Conservation (phyloP, 2,888 invertebrate species). For the Griposia aprilina region DNA sequence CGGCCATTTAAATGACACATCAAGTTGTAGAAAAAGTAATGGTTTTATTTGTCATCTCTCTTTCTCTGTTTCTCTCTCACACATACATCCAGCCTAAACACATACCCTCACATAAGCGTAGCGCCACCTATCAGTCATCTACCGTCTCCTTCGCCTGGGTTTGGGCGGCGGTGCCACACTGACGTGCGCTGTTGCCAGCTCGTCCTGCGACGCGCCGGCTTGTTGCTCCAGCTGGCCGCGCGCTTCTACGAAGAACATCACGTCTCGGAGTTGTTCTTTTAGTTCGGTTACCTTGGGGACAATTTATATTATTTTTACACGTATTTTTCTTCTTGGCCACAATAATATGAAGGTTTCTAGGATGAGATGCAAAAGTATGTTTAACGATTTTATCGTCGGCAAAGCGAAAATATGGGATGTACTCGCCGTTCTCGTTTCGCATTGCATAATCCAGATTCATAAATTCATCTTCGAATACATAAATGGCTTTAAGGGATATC, state of each 20-base stretch:
- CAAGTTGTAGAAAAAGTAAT: background rate
- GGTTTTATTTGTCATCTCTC: background rate
- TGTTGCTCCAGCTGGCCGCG: conserved; percentile 83
- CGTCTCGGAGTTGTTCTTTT: conserved; percentile 97
- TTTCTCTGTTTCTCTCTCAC: background rate
- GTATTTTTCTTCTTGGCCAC: background rate
- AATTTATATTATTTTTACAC: background rate
- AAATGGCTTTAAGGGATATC: too few species aligned
- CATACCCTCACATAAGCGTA: conserved; percentile 22
- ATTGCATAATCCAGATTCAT: too few species aligned
- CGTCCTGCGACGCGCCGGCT: conserved; percentile 71
- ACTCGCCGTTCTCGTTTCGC: too few species aligned
- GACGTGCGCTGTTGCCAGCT: conserved; percentile 78
- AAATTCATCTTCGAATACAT: too few species aligned
- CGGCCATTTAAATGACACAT: background rate
- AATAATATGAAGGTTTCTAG: background rate
- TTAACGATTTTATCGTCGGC: too few species aligned
- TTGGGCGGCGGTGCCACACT: conserved; percentile 75
- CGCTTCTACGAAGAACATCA: conserved; percentile 99
- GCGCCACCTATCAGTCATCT: background rate
- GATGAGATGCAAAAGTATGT: too few species aligned
- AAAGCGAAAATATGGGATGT: too few species aligned
- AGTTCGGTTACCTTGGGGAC: conserved; percentile 92
- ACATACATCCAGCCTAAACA: background rate
- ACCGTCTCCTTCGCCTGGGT: conserved; percentile 59